These are phyloP conservation scores for Sardinella longiceps DNA, from an alignment of 2,797 vertebrate genomes.

Conservation along the genomic window DNA sequence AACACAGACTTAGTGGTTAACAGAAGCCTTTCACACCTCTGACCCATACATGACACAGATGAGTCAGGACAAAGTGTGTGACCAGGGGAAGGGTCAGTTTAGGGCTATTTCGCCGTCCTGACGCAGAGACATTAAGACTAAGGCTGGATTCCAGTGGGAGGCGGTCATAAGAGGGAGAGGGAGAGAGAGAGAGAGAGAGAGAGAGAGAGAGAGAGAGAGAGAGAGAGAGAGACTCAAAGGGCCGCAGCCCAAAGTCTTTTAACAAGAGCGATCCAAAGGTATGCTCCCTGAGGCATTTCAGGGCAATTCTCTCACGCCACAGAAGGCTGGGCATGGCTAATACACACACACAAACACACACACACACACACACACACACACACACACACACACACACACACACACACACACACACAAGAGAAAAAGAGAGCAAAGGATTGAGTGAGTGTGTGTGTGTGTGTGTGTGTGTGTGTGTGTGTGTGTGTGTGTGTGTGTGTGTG, in stretches of 20 bases:
- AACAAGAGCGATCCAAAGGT: constrained; percentile 55
- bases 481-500: constrained; percentile 49
- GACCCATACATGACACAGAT: background rate
- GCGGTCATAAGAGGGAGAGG: background rate
- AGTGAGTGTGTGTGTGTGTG: constrained; percentile 49
- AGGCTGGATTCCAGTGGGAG: background rate
- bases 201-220: background rate
- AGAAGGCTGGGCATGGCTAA: background rate
- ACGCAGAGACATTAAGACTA: too few relatives aligned
- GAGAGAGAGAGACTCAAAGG: background rate
- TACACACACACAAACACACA: constrained; percentile 32
- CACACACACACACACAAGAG: background rate
- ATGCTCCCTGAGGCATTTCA: constrained; percentile 43
- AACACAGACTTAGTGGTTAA: background rate
- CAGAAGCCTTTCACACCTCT: background rate
- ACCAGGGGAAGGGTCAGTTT: background rate
- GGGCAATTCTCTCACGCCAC: background rate
- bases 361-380: constrained; percentile 44
- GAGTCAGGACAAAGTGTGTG: background rate
- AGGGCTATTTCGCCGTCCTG: background rate
- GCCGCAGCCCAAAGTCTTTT: constrained; percentile 55
- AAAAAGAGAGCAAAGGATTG: background rate
- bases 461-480: background rate
- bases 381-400: background rate
- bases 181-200: background rate